phyloP scores from a whole-genome alignment of 2,113 vertebrate genomes.

The Phainopepla nitens region DNA sequence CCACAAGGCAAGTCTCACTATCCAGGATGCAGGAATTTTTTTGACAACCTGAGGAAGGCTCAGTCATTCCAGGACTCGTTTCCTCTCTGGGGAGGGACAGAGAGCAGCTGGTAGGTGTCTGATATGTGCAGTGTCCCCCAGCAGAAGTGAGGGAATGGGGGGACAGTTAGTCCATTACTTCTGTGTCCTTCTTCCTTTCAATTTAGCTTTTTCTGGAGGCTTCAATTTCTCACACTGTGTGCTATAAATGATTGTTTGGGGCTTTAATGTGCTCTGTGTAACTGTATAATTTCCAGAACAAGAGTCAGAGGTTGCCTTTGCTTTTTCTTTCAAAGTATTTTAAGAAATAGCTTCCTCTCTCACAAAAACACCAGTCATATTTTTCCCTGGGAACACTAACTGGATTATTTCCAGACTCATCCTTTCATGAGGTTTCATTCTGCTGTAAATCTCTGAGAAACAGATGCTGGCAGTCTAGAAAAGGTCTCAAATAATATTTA shows the following conservation, averaged over 20 bases:
- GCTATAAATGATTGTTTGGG: background rate
- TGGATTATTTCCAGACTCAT: background rate
- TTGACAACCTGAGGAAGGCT: background rate
- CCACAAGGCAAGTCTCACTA: background rate
- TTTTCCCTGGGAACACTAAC: background rate
- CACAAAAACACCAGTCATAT: background rate
- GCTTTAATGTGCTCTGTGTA: background rate
- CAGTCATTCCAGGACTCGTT: background rate
- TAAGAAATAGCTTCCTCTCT: background rate
- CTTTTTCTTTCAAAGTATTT: background rate
- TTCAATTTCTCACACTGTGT: background rate
- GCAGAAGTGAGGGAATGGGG: background rate
- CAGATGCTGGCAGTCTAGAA: background rate
- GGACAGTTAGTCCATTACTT: background rate
- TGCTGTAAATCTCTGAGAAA: background rate
- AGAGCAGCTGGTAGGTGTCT: background rate
- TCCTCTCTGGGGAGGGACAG: background rate
- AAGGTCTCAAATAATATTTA: background rate
- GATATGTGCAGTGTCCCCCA: background rate
- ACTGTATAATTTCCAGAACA: background rate
- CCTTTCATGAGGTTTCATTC: background rate
- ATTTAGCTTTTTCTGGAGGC: background rate
- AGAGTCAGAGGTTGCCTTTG: slow-evolving; percentile 25
- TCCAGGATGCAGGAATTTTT: background rate
- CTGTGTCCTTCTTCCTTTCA: background rate